Evolutionary conservation across 2,113 vertebrate species (phyloP).

Genomic region (Phainopepla nitens): DNA sequence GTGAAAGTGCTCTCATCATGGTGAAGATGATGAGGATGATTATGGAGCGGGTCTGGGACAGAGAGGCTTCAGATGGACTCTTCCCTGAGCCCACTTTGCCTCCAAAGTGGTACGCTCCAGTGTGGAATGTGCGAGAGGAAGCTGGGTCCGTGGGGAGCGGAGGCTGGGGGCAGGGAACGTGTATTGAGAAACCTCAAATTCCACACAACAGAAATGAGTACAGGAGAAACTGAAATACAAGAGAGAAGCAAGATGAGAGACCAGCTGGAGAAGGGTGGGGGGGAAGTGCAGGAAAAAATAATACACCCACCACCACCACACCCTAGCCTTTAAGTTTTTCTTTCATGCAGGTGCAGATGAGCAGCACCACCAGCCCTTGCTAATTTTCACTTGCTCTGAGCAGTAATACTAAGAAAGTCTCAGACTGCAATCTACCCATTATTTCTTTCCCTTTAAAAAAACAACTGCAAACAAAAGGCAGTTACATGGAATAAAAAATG

Average conservation of each 20-base stretch:
- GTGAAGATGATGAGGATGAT: neutral
- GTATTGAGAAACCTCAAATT: constrained; percentile 62
- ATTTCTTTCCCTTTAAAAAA: constrained; percentile 39
- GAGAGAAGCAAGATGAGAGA: constrained; percentile 31
- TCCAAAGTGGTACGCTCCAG: constrained; percentile 22
- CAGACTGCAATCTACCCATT: neutral
- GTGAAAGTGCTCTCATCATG: constrained; percentile 40
- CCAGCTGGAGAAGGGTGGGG: constrained; percentile 6
- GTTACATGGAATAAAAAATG: constrained; percentile 26
- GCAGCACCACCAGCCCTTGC: neutral
- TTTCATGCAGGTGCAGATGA: constrained; percentile 40
- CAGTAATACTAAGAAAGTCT: neutral
- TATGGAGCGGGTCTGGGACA: constrained; percentile 16
- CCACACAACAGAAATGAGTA: constrained; percentile 39
- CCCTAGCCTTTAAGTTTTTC: neutral
- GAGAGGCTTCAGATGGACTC: constrained; percentile 53
- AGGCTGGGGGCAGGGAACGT: constrained; percentile 35
- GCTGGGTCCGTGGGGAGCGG: constrained; percentile 40
- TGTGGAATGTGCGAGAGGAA: constrained; percentile 74
- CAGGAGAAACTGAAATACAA: constrained; percentile 52
- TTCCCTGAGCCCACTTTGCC: constrained; percentile 63
- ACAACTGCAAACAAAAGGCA: constrained; percentile 1
- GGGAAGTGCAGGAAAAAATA: neutral
- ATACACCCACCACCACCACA: constrained; percentile 16
- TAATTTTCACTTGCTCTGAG: neutral